phyloP scores from a whole-genome alignment of 2,888 invertebrate species.

The Atrina japonica region DNA sequence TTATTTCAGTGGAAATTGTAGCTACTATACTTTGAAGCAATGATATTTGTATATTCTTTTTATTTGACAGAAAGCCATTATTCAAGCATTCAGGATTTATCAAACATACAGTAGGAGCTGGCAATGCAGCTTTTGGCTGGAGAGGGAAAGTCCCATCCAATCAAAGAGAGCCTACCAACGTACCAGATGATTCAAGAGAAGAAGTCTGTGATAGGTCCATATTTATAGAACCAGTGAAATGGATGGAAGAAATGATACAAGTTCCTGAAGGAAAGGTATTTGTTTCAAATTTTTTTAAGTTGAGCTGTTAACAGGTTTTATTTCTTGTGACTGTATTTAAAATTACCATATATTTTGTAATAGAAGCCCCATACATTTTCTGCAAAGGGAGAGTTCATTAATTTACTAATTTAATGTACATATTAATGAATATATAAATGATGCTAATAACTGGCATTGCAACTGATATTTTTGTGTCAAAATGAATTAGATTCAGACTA shows the following conservation, averaged over 20 bases:
- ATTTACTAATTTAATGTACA: no score
- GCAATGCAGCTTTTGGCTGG: slow-evolving; percentile 78
- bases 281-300: background rate
- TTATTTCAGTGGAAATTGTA: background rate
- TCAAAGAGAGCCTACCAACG: slow-evolving; percentile 29
- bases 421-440: no score
- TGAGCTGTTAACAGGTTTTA: background rate
- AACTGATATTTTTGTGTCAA: no score
- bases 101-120: slow-evolving; percentile 85
- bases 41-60: background rate
- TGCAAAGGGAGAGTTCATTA: no score
- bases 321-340: background rate
- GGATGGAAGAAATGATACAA: slow-evolving; percentile 90
- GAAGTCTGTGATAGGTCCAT: slow-evolving; percentile 86
- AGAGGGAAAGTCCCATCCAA: slow-evolving; percentile 58
- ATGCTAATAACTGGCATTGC: no score
- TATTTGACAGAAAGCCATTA: slow-evolving; percentile 85
- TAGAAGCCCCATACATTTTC: no score
- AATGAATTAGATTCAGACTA: no score
- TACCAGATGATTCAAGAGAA: slow-evolving; percentile 8
- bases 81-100: slow-evolving; percentile 91
- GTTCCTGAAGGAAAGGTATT: slow-evolving; percentile 90
- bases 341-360: no score
- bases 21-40: no score
- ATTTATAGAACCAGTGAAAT: slow-evolving; percentile 93